Conservation (phyloP, 2,888 invertebrate species). For the Leptodirus hochenwartii region DNA sequence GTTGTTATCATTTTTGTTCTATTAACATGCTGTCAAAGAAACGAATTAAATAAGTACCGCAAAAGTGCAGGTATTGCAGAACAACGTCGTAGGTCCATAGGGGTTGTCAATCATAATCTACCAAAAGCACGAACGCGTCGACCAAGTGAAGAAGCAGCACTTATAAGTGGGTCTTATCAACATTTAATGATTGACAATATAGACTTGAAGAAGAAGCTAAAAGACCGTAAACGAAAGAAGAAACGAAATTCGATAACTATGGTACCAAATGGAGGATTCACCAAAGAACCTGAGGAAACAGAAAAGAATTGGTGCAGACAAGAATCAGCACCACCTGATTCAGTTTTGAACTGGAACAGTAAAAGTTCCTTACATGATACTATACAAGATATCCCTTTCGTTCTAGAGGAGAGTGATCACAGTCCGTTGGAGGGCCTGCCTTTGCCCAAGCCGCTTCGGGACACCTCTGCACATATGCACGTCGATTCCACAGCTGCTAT, state of each 20-base stretch:
- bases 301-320: conserved; percentile 13
- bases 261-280: no score
- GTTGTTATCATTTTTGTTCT: conserved; percentile 31
- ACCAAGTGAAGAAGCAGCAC: conserved; percentile 57
- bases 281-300: conserved; percentile 12
- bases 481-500: conserved; percentile 10
- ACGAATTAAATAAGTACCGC: conserved; percentile 36
- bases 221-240: conserved; percentile 20
- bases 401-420: conserved; percentile 25
- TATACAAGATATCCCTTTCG: conserved; percentile 22
- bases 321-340: conserved; percentile 13
- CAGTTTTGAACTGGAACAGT: conserved; percentile 16
- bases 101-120: conserved; percentile 37
- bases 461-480: not conserved
- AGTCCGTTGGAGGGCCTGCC: conserved; percentile 20
- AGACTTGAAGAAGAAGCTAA: conserved; percentile 17
- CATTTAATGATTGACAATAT: conserved; percentile 38
- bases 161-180: conserved; percentile 36
- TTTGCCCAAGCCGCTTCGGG: conserved; percentile 11
- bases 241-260: conserved; percentile 18
- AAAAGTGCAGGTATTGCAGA: conserved; percentile 13
- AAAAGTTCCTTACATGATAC: conserved; percentile 8
- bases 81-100: conserved; percentile 43
- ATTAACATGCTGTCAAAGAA: conserved; percentile 33
- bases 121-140: conserved; percentile 40